Evolutionary conservation across 2,113 vertebrate genomes (phyloP), one percentile per base, ranked within the genome.

Genomic region (Brienomyrus brachyistius): DNA sequence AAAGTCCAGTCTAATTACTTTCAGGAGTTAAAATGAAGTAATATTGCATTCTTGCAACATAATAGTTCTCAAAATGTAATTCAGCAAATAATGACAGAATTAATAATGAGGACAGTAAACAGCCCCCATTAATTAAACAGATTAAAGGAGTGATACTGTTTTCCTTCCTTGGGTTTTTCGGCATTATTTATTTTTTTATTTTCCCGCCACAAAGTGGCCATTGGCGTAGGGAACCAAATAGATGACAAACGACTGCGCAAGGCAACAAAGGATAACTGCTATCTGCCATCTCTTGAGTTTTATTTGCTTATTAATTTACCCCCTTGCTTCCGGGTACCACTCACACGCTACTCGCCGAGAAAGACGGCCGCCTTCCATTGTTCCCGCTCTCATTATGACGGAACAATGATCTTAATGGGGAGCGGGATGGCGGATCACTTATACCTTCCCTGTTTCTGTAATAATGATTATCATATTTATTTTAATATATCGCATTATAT

Each of bases 291-390:
- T 84, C 40, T 84, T 48, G 19, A 48, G 82, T 84, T 84, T 84
- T 84, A 84, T 84, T 84, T 48, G 82, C 82, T 84, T 84, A 84
- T 84, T 84, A 84, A 48, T 84, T 84, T 80, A 19, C 74, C 74
- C 74, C 43, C 48, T 23, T 23, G 35, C 11, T 84, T 45, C 8
- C 35, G 40, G 21, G 43, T 48, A n/a, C 82, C 82, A 23, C 23
- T 31, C 31, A 31, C 31, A 31, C 31, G 31, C 35, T 84, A 48
- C 4, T 45, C 23, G 0, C 43, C 13, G 43, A 17, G 5, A 23
- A 27, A 21, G 40, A 2, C 40, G 10, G 1, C 4, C 40, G 48
- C 9, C 43, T 35, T 17, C 7, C 27, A 87, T 54, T 87, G 85
- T 89, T 80, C 21, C 10, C 6, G 23, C 43, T 88, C 3, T 48